Conservation (phyloP, 2,888 invertebrate genomes). For the Drosophila demipolita region DNA sequence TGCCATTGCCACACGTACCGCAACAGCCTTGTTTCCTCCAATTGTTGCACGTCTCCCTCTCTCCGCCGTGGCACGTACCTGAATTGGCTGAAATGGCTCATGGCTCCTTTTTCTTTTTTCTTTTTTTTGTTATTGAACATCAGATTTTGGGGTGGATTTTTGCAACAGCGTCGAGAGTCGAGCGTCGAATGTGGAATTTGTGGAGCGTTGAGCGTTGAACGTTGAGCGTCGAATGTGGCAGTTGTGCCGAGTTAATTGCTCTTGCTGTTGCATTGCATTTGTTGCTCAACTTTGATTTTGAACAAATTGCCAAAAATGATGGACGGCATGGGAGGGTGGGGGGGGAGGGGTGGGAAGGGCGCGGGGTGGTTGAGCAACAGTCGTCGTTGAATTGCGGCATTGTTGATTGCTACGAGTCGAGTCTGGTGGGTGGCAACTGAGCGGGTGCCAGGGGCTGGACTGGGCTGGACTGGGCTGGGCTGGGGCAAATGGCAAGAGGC, state of each 20-base stretch:
- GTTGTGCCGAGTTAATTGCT: conserved; percentile 78
- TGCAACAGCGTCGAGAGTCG: conserved; percentile 56
- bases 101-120: conserved; percentile 55
- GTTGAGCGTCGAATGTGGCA: conserved; percentile 59
- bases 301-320: conserved; percentile 74
- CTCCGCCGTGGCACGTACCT: conserved; percentile 54
- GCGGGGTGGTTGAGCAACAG: conserved; percentile 57
- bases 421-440: not conserved
- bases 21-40: conserved; percentile 51
- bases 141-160: conserved; percentile 71
- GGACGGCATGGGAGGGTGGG: conserved; percentile 13
- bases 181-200: conserved; percentile 62
- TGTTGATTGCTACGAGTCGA: conserved; percentile 57
- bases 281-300: conserved; percentile 77
- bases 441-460: not conserved
- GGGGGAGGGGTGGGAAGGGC: conserved; percentile 20
- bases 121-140: conserved; percentile 62
- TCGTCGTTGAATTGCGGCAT: conserved; percentile 68
- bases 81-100: conserved; percentile 70
- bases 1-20: conserved; percentile 58
- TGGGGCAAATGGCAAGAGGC: not conserved
- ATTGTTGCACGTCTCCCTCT: conserved; percentile 72
- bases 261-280: conserved; percentile 78
- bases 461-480: not conserved
- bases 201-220: conserved; percentile 36